Percentiles rank a stretch among this genome's conserved stretches.
phyloP scores from a whole-genome alignment of 92 coral and sea anemone species.

The Zoanthus solanderi region DNA sequence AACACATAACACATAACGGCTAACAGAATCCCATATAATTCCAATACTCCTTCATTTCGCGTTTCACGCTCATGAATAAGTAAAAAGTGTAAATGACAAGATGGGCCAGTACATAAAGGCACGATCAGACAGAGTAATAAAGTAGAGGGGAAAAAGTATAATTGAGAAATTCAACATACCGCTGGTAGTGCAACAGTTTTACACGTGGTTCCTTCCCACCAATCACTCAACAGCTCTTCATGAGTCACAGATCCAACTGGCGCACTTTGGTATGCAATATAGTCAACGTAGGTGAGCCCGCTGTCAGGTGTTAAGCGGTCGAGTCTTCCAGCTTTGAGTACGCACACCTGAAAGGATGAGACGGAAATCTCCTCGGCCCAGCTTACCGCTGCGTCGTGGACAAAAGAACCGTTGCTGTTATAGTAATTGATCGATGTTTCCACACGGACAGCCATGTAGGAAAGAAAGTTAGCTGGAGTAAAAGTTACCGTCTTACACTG shows the following conservation, averaged over 20 bases:
- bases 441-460: conserved; percentile 62
- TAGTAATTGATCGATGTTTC: conserved; percentile 72
- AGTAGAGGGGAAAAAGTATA: background rate
- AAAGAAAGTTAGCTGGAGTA: conserved; percentile 41
- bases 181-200: conserved; percentile 42
- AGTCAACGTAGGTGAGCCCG: conserved; percentile 81
- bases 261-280: conserved; percentile 72
- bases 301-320: conserved; percentile 75
- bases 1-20: too few species aligned
- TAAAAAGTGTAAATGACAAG: too few species aligned
- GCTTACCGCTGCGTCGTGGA: conserved; percentile 75
- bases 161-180: conserved; percentile 22
- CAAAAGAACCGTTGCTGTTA: conserved; percentile 61
- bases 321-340: conserved; percentile 81
- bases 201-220: conserved; percentile 92
- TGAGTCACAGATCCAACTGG: conserved; percentile 68
- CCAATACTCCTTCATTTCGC: too few species aligned
- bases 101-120: too few species aligned
- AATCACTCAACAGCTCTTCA: conserved; percentile 51
- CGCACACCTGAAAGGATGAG: conserved; percentile 72
- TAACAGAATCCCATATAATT: too few species aligned
- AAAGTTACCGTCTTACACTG: conserved; percentile 60
- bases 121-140: too few species aligned
- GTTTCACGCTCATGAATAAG: too few species aligned
- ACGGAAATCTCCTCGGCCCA: conserved; percentile 72